These are phyloP conservation scores for Incurvaria masculella DNA, from an alignment of 2,888 invertebrate species.

Conservation along the genomic window DNA sequence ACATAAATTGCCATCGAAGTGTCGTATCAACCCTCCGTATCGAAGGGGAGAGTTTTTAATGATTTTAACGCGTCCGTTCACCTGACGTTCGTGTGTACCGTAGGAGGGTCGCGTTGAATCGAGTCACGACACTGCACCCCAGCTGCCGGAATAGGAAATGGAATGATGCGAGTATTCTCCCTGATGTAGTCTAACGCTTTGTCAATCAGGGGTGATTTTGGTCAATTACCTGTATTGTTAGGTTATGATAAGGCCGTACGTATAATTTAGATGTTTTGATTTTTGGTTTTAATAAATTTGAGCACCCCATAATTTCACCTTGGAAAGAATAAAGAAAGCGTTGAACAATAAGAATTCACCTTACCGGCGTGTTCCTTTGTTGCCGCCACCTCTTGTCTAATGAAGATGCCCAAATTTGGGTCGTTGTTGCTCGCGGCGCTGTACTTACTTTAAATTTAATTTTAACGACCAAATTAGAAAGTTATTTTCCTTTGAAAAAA, in stretches of 20 bases:
- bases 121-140: too few species aligned
- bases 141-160: too few species aligned
- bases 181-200: too few species aligned
- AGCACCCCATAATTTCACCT: too few species aligned
- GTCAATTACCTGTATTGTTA: too few species aligned
- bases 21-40: conserved; percentile 27
- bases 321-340: too few species aligned
- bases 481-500: background rate
- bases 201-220: too few species aligned
- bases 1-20: conserved; percentile 13
- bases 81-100: background rate
- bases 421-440: background rate
- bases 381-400: background rate
- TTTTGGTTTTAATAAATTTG: too few species aligned
- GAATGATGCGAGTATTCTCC: too few species aligned
- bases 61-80: conserved; percentile 7
- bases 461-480: background rate
- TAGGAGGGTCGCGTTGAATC: background rate
- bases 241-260: too few species aligned
- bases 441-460: background rate
- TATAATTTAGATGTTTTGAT: too few species aligned
- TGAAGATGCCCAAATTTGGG: background rate
- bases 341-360: too few species aligned
- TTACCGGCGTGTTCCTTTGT: background rate
- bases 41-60: conserved; percentile 29